phyloP scores from a whole-genome alignment of 2,888 invertebrate genomes.

The Eupithecia vulgata region DNA sequence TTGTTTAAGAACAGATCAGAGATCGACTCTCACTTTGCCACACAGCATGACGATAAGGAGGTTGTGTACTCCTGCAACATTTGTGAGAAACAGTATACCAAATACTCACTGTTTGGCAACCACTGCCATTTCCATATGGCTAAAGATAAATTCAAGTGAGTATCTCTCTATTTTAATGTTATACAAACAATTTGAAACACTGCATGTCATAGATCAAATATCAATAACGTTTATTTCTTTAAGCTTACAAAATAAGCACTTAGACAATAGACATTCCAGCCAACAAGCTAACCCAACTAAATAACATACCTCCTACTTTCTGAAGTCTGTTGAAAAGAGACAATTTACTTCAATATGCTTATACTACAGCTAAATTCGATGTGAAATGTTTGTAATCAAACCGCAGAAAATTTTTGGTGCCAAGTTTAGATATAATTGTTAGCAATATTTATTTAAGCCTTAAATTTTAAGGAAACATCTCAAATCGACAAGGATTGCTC shows the following conservation, averaged over 20 bases:
- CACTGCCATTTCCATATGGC: conserved; percentile 83
- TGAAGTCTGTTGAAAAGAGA: neutral
- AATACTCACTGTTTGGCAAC: conserved; percentile 79
- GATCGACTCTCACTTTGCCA: conserved; percentile 81
- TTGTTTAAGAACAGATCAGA: conserved; percentile 77
- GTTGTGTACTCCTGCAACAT: conserved; percentile 83
- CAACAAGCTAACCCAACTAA: neutral
- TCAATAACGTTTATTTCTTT: too few relatives aligned
- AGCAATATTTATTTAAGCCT: too few relatives aligned
- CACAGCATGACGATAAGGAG: conserved; percentile 66
- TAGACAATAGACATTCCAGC: too few relatives aligned
- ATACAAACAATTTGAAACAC: too few relatives aligned
- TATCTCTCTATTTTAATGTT: neutral
- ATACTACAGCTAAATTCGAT: neutral
- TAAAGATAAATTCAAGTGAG: conserved; percentile 72
- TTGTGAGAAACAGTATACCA: conserved; percentile 81
- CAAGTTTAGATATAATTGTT: neutral
- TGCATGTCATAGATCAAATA: too few relatives aligned
- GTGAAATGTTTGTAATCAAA: neutral
- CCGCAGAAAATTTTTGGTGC: neutral
- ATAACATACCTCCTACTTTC: neutral
- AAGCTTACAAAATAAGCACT: too few relatives aligned
- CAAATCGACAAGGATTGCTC: neutral
- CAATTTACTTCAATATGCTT: neutral
- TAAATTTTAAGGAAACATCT: neutral